phyloP scores from a whole-genome alignment of 2,113 vertebrate genomes.

The Potamarius usumacintae region DNA sequence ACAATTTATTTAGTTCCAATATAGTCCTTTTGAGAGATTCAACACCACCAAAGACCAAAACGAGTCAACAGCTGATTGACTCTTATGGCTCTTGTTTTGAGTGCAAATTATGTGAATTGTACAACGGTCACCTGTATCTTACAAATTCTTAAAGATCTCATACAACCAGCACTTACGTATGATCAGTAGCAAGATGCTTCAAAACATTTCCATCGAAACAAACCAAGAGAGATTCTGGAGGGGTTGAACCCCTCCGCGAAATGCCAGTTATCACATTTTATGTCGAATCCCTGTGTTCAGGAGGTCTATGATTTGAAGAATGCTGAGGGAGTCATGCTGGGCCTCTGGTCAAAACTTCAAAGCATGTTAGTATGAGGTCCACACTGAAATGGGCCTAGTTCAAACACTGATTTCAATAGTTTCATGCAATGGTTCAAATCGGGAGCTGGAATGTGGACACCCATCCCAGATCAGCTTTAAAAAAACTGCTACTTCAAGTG shows the following conservation, averaged over 20 bases:
- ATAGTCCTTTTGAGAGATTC: not conserved
- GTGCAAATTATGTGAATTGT: not conserved
- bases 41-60: not conserved
- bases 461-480: not conserved
- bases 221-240: constrained; percentile 3
- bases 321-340: not conserved
- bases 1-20: constrained; percentile 7
- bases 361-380: not conserved
- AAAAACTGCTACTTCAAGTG: constrained; percentile 11
- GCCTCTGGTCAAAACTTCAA: constrained; percentile 41
- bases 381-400: constrained; percentile 31
- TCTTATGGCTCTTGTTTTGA: not conserved
- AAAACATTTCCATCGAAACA: constrained; percentile 38
- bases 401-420: not conserved
- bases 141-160: constrained; percentile 1
- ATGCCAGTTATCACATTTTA: constrained; percentile 49
- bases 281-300: constrained; percentile 44
- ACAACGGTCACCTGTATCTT: constrained; percentile 1
- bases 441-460: constrained; percentile 15
- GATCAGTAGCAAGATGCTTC: constrained; percentile 30
- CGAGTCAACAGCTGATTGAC: not conserved
- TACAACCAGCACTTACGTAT: not conserved
- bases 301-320: constrained; percentile 49
- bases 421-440: constrained; percentile 7
- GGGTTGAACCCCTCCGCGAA: constrained; percentile 37